A percentile compares a stretch with the other conserved stretches of the same genome.
Evolutionary conservation across 2,113 vertebrate species (phyloP).

Genomic region (Cariama cristata): DNA sequence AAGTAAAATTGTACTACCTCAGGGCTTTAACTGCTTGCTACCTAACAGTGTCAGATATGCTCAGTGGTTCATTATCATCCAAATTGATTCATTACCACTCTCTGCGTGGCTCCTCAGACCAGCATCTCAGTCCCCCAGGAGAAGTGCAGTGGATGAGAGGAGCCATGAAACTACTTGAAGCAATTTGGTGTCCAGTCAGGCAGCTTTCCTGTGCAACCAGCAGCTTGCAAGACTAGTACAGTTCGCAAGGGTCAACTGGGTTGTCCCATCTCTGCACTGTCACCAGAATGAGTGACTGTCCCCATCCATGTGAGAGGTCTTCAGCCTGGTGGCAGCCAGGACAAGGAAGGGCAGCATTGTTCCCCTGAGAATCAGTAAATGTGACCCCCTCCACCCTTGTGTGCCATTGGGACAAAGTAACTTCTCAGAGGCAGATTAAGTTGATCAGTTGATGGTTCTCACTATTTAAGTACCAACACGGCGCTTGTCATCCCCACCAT

Average conservation of each 20-base stretch:
- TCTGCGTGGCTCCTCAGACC: background rate
- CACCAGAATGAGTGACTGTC: background rate
- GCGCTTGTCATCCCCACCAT: background rate
- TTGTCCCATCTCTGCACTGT: background rate
- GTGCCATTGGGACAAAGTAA: background rate
- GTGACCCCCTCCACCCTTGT: fast-evolving
- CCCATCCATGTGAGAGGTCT: background rate
- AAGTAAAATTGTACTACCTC: background rate
- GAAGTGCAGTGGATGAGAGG: background rate
- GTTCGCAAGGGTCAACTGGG: fast-evolving
- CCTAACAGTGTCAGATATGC: background rate
- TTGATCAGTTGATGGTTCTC: background rate
- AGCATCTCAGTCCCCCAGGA: background rate
- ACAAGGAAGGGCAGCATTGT: background rate
- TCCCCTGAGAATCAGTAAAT: background rate
- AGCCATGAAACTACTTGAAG: background rate
- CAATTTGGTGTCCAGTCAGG: background rate
- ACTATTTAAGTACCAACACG: background rate
- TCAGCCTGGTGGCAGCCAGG: background rate
- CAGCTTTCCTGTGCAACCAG: background rate
- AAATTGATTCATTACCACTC: background rate
- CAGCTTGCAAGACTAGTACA: background rate
- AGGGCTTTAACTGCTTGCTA: background rate
- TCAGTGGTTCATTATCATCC: background rate
- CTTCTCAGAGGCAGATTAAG: background rate